Evolutionary conservation across 1,140 invertebrate genomes (phyloP).

Genomic region (Sycobia sp.): DNA sequence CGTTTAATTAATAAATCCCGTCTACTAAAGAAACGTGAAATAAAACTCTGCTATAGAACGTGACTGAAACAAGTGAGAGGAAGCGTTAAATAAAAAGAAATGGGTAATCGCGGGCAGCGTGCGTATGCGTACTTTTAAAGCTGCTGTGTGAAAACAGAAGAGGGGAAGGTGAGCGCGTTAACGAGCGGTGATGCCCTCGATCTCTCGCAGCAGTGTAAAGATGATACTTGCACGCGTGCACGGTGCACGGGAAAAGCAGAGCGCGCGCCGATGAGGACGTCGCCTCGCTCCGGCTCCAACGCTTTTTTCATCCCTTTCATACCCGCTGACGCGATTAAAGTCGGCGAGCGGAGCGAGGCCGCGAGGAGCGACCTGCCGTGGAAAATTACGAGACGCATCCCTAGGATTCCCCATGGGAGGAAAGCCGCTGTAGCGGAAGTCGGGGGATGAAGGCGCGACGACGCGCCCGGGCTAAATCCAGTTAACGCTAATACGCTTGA

Average conservation of each 20-base stretch:
- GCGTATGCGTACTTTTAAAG: too few species aligned
- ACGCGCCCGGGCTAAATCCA: constrained; percentile 7
- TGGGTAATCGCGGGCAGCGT: too few species aligned
- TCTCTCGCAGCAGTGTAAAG: not conserved
- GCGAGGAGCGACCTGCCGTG: not conserved
- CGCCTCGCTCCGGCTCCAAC: too few species aligned
- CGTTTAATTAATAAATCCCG: too few species aligned
- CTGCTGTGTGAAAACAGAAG: too few species aligned
- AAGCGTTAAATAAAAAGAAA: too few species aligned
- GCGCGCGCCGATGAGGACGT: too few species aligned
- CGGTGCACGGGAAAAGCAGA: not conserved
- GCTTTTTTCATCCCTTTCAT: not conserved
- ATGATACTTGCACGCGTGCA: not conserved
- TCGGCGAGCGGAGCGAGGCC: not conserved
- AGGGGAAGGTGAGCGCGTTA: constrained; percentile 19
- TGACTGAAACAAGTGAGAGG: too few species aligned
- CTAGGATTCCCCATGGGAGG: not conserved
- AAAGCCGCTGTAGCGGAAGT: too few species aligned
- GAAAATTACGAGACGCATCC: not conserved
- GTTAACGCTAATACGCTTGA: constrained; percentile 18
- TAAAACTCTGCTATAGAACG: too few species aligned
- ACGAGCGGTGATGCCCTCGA: constrained; percentile 2
- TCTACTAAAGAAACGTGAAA: too few species aligned
- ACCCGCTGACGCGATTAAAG: not conserved
- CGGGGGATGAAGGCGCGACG: not conserved